Evolutionary conservation across 2,888 invertebrate species (phyloP), one percentile per base, ranked within the genome.

Genomic region (Lampropteryx suffumata): DNA sequence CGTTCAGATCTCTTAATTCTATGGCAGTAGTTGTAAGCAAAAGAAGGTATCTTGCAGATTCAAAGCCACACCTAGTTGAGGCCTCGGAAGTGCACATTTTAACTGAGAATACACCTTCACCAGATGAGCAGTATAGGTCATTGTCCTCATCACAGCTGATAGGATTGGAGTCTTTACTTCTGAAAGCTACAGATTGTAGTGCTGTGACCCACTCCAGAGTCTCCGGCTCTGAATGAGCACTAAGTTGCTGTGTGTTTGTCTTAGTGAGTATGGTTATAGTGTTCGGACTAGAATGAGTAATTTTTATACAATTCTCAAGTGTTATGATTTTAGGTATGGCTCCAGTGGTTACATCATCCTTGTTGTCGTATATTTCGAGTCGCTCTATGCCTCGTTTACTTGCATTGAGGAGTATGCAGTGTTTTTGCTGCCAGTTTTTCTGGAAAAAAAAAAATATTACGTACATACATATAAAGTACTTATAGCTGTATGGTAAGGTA

Each of bases 231-330:
- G 92, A 92, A 46, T 89, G 82, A 9, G 92, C 84, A 62, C 92
- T 90, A 1, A 93, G 65, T 59, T 93, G 92, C 61, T 92, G 89
- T 17, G 95, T 94, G 28, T 93, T 93, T 53, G 94, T 93, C 86
- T 95, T 96, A 61, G 95, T 96, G 50, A 95, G 93, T 67, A 97
- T 93, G 61, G 93, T 92, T 61, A 92, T 90, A 69, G 92, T 93
- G 47, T 92, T 91, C 73, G 92, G 80, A 92, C 86, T 73, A 92
- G 91, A 75, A 77, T 93, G 92, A 57, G 93, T 92, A 70, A 97
- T 96, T 92, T 97, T 97, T 32, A 97, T 94, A 78, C 97, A 97
- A 76, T 96, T 95, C 85, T 96, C 96, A 44, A 97, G 91, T 0
- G 96, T 95, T 56, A 97, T 94, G 54, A 97, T 96, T 75, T 94